phyloP scores from a whole-genome alignment of 2,888 invertebrate genomes.

The Trachelus troglodyta region DNA sequence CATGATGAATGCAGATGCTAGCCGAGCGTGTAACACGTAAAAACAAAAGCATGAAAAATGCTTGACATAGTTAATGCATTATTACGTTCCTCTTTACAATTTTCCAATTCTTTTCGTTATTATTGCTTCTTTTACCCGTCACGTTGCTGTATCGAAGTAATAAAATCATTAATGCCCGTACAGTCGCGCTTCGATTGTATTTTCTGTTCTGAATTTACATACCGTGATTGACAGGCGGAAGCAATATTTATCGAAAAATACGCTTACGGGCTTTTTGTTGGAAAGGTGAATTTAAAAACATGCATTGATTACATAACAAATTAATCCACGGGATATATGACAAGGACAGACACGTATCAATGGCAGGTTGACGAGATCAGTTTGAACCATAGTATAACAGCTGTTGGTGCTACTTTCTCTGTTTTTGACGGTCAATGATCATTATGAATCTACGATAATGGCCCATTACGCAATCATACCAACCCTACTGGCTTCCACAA shows the following conservation, averaged over 20 bases:
- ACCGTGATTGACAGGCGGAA: not conserved
- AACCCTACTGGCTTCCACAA: not conserved
- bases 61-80: not conserved
- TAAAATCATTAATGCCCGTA: not conserved
- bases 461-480: slow-evolving; percentile 23
- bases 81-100: not conserved
- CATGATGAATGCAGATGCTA: not conserved
- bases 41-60: not conserved
- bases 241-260: not conserved
- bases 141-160: not conserved
- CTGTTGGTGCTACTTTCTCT: slow-evolving; percentile 1
- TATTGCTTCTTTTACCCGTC: not conserved
- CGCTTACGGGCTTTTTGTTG: not conserved
- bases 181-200: not conserved
- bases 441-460: slow-evolving; percentile 31
- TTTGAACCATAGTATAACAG: not conserved
- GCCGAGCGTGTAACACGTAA: not conserved
- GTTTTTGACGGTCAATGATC: slow-evolving; percentile 39
- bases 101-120: not conserved
- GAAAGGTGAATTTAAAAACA: not conserved
- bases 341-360: not conserved
- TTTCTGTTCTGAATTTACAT: not conserved
- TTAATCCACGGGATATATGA: not conserved
- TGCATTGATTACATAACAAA: not conserved
- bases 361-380: not conserved